Evolutionary conservation across 1,140 invertebrate species (phyloP), one percentile per base, ranked within the genome.

Genomic region (Drosophila arawakana): DNA sequence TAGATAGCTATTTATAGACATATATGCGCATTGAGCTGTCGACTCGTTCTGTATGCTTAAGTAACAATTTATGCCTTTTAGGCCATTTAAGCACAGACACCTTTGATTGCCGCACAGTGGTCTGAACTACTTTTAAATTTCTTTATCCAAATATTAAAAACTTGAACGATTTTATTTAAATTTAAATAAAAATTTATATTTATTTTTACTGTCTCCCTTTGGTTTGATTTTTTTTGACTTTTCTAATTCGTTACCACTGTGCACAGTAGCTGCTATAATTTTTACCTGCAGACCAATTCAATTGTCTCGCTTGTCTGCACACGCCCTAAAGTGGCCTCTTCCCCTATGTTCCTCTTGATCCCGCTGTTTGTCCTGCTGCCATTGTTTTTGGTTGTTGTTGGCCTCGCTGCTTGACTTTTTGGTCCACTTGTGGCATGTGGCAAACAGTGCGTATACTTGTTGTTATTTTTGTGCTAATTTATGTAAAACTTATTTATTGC

Each of bases 401-500:
- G 46, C 50, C 61, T 50, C 50, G 30, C 47, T 47, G 69, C 72
- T 76, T 79, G 78, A 68, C 67, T 69, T 86, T 69, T 4, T 58
- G 50, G 58, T 70, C 59, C 76, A 82, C 80, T 81, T 81, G 74
- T 78, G 62, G 66, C 76, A 52, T 65, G 49, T 59, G 44, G 73
- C 47, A 65, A 30, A 34, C 46, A 50, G 44, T 50, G 46, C 46
- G 59, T 37, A 13, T 62, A 62, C 35, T 50, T 25, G 34, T 37
- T 49, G 43, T 75, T 61, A 30, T 30, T 25, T 25, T 4, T 25
- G 25, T 25, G 72, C 65, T 57, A 73, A 84, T 80, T 83, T 84
- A 83, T 83, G 81, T 69, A 80, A 80, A 83, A 80, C 81, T 63
- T 73, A 80, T 85, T 85, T 84, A 77, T 80, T 58, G 41, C 72